Conservation (phyloP, 2,888 invertebrate species). For the Theodoxus fluviatilis region DNA sequence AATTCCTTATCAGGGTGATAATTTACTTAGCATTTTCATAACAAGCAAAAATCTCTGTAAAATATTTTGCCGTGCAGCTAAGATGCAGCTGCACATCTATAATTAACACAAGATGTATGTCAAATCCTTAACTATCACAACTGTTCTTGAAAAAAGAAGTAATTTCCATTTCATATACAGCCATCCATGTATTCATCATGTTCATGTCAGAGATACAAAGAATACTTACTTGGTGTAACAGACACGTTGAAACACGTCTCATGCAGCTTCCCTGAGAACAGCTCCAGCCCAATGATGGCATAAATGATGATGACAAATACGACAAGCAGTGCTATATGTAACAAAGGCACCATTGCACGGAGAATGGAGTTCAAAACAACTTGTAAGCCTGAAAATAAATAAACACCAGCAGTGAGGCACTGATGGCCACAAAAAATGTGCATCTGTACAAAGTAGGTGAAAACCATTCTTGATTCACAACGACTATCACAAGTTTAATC, state of each 20-base stretch:
- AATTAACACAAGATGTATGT: not conserved
- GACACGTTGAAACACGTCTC: conserved; percentile 85
- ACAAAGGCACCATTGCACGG: conserved; percentile 98
- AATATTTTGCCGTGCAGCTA: too few relatives aligned
- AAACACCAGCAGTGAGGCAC: too few relatives aligned
- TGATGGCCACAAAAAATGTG: too few relatives aligned
- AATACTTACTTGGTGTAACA: conserved; percentile 77
- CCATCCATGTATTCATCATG: not conserved
- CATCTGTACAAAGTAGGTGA: too few relatives aligned
- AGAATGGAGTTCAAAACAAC: conserved; percentile 99
- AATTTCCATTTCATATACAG: not conserved
- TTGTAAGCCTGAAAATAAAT: conserved; percentile 94
- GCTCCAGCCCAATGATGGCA: conserved; percentile 97
- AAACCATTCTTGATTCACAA: too few relatives aligned
- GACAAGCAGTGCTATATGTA: conserved; percentile 98
- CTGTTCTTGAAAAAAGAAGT: not conserved
- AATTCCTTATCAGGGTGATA: too few relatives aligned
- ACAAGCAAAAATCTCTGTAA: too few relatives aligned
- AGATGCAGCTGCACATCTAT: too few relatives aligned
- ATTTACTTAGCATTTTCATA: too few relatives aligned
- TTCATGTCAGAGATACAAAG: not conserved
- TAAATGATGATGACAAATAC: conserved; percentile 99
- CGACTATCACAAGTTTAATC: too few relatives aligned
- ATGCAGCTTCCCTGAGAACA: conserved; percentile 98
- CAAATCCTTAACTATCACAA: not conserved